Evolutionary conservation across 37 sponge, comb jelly and placozoan species (phyloP).

Genomic region (Bolinopsis microptera): DNA sequence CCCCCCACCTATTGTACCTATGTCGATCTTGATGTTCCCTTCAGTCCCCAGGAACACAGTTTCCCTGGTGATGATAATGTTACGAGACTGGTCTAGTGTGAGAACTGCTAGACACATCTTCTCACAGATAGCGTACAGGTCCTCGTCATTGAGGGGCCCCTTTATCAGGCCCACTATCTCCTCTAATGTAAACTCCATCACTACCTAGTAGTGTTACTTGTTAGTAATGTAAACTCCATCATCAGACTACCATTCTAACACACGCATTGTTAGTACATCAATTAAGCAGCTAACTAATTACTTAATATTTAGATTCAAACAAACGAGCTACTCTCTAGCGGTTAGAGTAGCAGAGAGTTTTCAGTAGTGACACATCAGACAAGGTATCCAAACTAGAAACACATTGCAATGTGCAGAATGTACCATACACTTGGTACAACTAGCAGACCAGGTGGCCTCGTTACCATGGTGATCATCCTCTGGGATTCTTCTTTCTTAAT

Average conservation of each 20-base stretch:
- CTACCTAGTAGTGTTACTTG: no score
- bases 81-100: not conserved
- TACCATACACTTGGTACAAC: not conserved
- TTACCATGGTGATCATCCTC: not conserved
- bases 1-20: no score
- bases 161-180: not conserved
- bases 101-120: slow-evolving; percentile 47
- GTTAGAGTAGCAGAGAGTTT: no score
- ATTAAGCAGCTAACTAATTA: no score
- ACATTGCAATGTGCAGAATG: no score
- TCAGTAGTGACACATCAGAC: no score
- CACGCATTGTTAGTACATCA: no score
- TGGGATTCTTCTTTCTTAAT: not conserved
- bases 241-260: no score
- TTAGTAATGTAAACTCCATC: no score
- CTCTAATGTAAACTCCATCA: slow-evolving; percentile 40
- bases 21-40: not conserved
- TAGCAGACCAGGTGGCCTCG: slow-evolving; percentile 2
- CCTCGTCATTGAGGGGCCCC: slow-evolving; percentile 50
- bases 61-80: slow-evolving; percentile 3
- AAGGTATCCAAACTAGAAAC: no score
- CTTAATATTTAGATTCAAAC: no score
- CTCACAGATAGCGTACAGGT: slow-evolving; percentile 39
- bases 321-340: no score
- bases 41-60: not conserved